These are phyloP conservation scores for Lycocerus yunnanus DNA, from an alignment of 2,888 invertebrate genomes.

Conservation along the genomic window DNA sequence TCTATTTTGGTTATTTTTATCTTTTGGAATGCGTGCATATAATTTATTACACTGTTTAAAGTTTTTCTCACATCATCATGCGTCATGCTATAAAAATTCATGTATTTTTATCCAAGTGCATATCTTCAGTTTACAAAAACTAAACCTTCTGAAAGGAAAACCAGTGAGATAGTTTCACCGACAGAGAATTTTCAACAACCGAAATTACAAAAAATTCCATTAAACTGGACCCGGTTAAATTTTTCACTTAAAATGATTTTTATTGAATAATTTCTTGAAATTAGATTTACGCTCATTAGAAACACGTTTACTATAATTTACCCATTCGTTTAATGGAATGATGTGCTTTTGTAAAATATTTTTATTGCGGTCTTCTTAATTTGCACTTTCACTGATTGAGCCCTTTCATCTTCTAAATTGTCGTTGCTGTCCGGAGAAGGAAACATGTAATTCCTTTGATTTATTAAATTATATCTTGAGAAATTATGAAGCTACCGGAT, in stretches of 20 bases:
- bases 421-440: neutral
- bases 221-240: too few relatives aligned
- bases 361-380: neutral
- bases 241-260: too few relatives aligned
- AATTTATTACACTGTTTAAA: neutral
- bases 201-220: too few relatives aligned
- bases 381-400: neutral
- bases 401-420: neutral
- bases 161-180: too few relatives aligned
- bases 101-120: neutral
- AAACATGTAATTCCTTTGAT: slow-evolving; percentile 12
- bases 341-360: too few relatives aligned
- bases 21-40: neutral
- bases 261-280: too few relatives aligned
- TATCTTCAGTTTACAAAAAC: too few relatives aligned
- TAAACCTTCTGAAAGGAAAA: too few relatives aligned
- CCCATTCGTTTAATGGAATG: too few relatives aligned
- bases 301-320: too few relatives aligned
- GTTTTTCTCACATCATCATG: neutral
- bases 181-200: too few relatives aligned
- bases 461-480: slow-evolving; percentile 6
- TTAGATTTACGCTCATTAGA: too few relatives aligned
- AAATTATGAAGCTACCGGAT: slow-evolving; percentile 28
- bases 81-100: neutral
- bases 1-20: neutral